Evolutionary conservation across 35 echinoderm and acorn worm species (phyloP).

Genomic region (Heliocidaris erythrogramma): DNA sequence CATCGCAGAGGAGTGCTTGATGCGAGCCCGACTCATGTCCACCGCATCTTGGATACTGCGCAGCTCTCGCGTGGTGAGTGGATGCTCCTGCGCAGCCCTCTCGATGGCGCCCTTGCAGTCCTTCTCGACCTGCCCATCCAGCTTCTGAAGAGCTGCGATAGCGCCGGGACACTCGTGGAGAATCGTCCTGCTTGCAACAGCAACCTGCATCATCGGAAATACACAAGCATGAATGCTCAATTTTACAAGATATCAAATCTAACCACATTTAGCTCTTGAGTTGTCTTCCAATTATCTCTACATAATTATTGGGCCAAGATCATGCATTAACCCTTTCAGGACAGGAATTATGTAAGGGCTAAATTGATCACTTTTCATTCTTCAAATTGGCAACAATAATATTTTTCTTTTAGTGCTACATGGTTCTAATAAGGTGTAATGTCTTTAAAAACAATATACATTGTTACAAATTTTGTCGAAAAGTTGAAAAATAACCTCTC

Average conservation of each 20-base stretch:
- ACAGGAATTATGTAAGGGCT: background rate
- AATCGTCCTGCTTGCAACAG: conserved; percentile 70
- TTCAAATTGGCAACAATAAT: too few relatives aligned
- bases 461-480: too few relatives aligned
- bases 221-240: background rate
- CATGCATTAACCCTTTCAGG: background rate
- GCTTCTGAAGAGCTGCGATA: conserved; percentile 52
- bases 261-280: background rate
- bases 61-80: conserved; percentile 48
- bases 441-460: too few relatives aligned
- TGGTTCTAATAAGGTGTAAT: too few relatives aligned
- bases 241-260: background rate
- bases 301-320: background rate
- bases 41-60: conserved; percentile 62
- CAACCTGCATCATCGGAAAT: conserved; percentile 55
- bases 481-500: too few relatives aligned
- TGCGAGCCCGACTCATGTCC: conserved; percentile 79
- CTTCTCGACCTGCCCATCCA: conserved; percentile 65
- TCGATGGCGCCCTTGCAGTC: conserved; percentile 31
- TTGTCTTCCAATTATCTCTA: background rate
- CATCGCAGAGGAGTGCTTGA: conserved; percentile 60
- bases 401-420: too few relatives aligned
- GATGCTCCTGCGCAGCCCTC: conserved; percentile 14
- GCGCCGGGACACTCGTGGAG: conserved; percentile 58
- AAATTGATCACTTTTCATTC: too few relatives aligned